Evolutionary conservation across 2,888 invertebrate species (phyloP).

Genomic region (Atherix ibis): DNA sequence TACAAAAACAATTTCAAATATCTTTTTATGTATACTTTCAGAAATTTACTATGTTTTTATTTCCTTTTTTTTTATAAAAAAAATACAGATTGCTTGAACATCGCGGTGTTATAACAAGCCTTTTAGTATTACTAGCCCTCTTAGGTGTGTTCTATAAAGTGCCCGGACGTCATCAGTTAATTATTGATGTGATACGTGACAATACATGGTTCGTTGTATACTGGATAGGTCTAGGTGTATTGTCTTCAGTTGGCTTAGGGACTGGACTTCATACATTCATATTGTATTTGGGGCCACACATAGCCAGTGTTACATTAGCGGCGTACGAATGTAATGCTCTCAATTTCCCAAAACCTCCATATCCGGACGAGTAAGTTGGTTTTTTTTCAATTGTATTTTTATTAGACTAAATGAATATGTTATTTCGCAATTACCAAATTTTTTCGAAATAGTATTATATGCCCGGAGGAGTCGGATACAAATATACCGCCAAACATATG

Average conservation of each 20-base stretch:
- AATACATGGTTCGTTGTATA: constrained; percentile 43
- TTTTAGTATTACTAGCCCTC: constrained; percentile 27
- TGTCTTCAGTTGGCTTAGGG: constrained; percentile 94
- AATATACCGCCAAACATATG: constrained; percentile 61
- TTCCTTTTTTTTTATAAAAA: too few relatives aligned
- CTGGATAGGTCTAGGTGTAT: constrained; percentile 86
- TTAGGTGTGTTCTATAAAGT: constrained; percentile 27
- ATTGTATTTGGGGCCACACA: constrained; percentile 96
- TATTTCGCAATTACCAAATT: background rate
- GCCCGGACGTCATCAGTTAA: constrained; percentile 29
- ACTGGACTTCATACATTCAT: constrained; percentile 98
- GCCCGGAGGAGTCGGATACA: constrained; percentile 54
- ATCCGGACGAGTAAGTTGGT: constrained; percentile 78
- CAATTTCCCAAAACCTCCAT: constrained; percentile 94
- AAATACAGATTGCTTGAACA: constrained; percentile 29
- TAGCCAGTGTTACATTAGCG: constrained; percentile 93
- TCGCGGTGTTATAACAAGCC: constrained; percentile 21
- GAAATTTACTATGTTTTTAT: too few relatives aligned
- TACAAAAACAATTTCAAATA: too few relatives aligned
- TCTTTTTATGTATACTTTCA: too few relatives aligned
- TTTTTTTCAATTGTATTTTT: background rate
- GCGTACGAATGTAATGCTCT: constrained; percentile 93
- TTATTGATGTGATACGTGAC: constrained; percentile 24
- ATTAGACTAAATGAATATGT: constrained; percentile 3
- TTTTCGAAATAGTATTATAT: constrained; percentile 55